phyloP scores from a whole-genome alignment of 2,888 invertebrate genomes.

The Drosophila pseudotakahashii region DNA sequence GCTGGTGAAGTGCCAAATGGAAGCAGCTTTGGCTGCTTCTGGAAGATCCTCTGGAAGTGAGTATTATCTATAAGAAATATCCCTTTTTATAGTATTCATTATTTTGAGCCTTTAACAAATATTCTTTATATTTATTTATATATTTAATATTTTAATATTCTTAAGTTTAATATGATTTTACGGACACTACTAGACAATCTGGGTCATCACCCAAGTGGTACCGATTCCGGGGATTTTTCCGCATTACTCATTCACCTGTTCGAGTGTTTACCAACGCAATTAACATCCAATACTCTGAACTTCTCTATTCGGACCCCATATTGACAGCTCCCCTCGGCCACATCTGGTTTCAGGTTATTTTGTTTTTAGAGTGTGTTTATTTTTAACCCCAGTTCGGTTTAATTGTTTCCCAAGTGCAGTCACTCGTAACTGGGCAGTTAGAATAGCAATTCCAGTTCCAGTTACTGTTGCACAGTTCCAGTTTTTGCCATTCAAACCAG shows the following conservation, averaged over 20 bases:
- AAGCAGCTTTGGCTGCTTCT: constrained; percentile 96
- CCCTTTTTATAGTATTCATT: not conserved
- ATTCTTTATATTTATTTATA: no score
- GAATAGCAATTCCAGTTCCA: constrained; percentile 28
- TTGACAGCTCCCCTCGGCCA: constrained; percentile 33
- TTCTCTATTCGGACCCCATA: constrained; percentile 18
- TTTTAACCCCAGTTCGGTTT: constrained; percentile 48
- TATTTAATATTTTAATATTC: no score
- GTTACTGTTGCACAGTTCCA: constrained; percentile 37
- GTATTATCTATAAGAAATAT: constrained; percentile 78
- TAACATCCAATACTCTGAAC: constrained; percentile 52
- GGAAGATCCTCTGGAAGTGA: constrained; percentile 95
- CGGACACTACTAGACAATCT: constrained; percentile 14
- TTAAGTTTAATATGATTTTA: no score
- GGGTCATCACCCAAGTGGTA: constrained; percentile 26
- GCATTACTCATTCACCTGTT: constrained; percentile 35
- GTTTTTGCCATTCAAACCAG: constrained; percentile 32
- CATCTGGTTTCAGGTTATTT: constrained; percentile 46
- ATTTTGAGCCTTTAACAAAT: no score
- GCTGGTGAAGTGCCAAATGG: constrained; percentile 96
- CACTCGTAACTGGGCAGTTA: constrained; percentile 64
- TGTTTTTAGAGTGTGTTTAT: constrained; percentile 38
- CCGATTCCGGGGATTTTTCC: constrained; percentile 38
- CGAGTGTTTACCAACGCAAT: constrained; percentile 60
- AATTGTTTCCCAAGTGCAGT: constrained; percentile 70